A percentile compares a stretch with the other conserved stretches of the same genome.
These are phyloP conservation scores for Spisula subtruncata DNA, from an alignment of 2,888 invertebrate genomes.

Conservation along the genomic window DNA sequence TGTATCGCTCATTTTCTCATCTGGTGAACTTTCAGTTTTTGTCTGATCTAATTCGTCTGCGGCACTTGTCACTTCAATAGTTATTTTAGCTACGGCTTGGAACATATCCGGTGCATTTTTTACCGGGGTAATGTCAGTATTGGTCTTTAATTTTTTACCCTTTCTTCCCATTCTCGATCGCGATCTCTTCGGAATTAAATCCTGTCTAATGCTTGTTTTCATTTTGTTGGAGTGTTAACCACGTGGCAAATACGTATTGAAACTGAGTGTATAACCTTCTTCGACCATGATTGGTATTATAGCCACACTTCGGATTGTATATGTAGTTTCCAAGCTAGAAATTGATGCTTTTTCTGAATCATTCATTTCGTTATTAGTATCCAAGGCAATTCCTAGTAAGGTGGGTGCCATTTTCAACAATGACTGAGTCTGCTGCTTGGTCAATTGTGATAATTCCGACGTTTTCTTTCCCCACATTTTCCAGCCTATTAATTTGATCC, in stretches of 20 bases:
- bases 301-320: background rate
- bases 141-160: background rate
- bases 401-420: background rate
- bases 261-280: conserved; percentile 1
- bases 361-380: background rate
- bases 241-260: background rate
- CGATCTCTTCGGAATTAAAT: background rate
- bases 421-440: background rate
- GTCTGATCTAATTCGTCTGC: background rate
- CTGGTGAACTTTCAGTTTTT: background rate
- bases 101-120: background rate
- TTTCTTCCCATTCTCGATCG: background rate
- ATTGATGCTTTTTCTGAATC: background rate
- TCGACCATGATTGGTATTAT: background rate
- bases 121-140: background rate
- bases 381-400: background rate
- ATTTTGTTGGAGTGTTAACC: background rate
- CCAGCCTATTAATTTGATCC: background rate
- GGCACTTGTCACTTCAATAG: background rate
- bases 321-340: background rate
- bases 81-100: background rate
- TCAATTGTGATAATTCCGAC: background rate
- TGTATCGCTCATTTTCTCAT: too few species aligned
- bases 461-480: background rate
- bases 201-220: background rate